phyloP scores from a whole-genome alignment of 2,113 vertebrate species.

The Porphyrio hochstetteri region DNA sequence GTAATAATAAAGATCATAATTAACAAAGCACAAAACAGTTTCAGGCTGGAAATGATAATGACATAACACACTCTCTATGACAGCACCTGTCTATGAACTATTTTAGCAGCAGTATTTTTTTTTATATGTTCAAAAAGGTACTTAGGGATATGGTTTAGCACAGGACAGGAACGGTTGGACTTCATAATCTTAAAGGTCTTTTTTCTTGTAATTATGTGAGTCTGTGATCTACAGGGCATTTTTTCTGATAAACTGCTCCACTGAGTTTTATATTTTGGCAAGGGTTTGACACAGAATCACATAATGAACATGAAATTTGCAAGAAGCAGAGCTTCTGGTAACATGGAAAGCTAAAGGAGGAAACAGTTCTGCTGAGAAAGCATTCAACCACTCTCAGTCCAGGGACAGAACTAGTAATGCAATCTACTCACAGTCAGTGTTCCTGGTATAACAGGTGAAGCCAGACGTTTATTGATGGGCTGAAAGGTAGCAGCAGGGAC shows the following conservation, averaged over 20 bases:
- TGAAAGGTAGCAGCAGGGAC: constrained; percentile 90
- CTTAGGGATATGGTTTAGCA: no score
- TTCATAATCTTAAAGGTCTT: no score
- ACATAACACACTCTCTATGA: not conserved
- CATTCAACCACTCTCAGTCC: not conserved
- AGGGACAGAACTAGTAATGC: not conserved
- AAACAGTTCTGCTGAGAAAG: not conserved
- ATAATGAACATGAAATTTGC: not conserved
- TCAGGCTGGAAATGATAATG: not conserved
- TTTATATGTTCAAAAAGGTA: no score
- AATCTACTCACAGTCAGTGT: constrained; percentile 84
- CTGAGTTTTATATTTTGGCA: not conserved
- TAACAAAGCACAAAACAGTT: not conserved
- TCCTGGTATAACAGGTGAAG: constrained; percentile 86
- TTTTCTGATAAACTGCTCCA: not conserved
- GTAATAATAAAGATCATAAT: not conserved
- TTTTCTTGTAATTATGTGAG: no score
- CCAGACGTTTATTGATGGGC: constrained; percentile 90
- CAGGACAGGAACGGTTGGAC: no score
- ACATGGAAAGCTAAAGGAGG: not conserved
- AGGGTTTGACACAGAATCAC: not conserved
- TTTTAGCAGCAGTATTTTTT: not conserved
- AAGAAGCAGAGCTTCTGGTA: not conserved
- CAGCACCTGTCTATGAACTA: not conserved
- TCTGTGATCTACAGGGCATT: not conserved